phyloP scores from a whole-genome alignment of 2,888 invertebrate species.

The Thereva unica region DNA sequence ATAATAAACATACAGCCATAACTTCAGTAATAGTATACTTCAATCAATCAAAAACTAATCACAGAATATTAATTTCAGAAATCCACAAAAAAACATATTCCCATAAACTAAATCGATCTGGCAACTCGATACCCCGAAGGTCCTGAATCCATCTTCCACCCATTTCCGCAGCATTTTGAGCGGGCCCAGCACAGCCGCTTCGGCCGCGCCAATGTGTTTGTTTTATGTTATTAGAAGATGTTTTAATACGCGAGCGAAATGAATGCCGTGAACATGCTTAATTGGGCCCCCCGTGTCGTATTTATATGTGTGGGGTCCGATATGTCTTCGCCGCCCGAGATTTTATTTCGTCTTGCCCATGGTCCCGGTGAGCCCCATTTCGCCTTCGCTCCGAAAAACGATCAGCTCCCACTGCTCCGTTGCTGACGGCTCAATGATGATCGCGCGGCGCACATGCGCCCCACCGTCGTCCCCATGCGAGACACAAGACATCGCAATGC shows the following conservation, averaged over 20 bases:
- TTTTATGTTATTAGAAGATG: conserved; percentile 38
- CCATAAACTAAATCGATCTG: too few relatives aligned
- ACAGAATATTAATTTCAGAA: too few relatives aligned
- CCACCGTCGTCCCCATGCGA: not conserved
- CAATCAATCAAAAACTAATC: too few relatives aligned
- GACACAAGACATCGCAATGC: too few relatives aligned
- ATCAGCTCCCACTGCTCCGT: conserved; percentile 20
- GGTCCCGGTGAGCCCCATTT: conserved; percentile 4
- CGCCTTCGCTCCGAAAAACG: conserved; percentile 13
- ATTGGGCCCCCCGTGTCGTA: conserved; percentile 50
- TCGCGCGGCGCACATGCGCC: not conserved
- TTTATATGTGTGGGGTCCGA: conserved; percentile 48
- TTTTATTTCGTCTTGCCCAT: conserved; percentile 7
- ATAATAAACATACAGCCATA: too few relatives aligned
- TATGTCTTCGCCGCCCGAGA: conserved; percentile 22
- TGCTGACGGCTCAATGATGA: conserved; percentile 35
- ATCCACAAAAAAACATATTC: too few relatives aligned
- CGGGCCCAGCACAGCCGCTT: too few relatives aligned
- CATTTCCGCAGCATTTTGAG: too few relatives aligned
- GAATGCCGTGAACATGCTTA: conserved; percentile 48
- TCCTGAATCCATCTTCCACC: too few relatives aligned
- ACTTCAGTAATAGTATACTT: too few relatives aligned
- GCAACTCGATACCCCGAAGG: too few relatives aligned
- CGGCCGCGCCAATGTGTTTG: conserved; percentile 24
- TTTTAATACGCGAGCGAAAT: conserved; percentile 44